Base-by-base conservation (phyloP, 2,113 vertebrate genomes). In the Mellivora capensis region DNA sequence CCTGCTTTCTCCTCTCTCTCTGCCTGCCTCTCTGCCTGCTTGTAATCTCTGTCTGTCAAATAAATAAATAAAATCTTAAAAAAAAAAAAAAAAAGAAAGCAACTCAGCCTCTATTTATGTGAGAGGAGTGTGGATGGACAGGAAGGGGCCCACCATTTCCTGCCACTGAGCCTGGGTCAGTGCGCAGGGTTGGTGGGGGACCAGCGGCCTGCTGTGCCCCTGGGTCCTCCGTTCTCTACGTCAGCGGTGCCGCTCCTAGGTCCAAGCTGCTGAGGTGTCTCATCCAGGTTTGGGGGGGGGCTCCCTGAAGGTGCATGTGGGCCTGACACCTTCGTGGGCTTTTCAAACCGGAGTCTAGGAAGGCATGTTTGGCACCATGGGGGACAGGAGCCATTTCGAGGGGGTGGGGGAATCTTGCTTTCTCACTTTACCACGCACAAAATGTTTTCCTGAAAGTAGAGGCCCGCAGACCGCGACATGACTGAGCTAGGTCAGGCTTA, bases 201-300 rank as follows among this genome's bases (percentile, higher is more conserved):
- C 21, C 13, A 8, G 57, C 12, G 0, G 25, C 21, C 4, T 17
- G 42, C 29, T 23, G 37, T 3, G 37, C 39, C 52, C 12, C 6
- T 1, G 25, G 18, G 37, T 18, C 64, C n/a, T 39, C 42, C 0
- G 0, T 52, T 61, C 59, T 61, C 23, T 61, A 59, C 1, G 0
- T 52, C 27, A 1, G 20, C 31, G 39, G 0, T 31, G 54, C 8
- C 2, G 6, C 34, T 34, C 42, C 57, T 11, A 13, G 0, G 1
- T 64, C 6, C 2, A 81, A 27, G 61, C 39, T 31, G 39, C 1
- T 25, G 49, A 20, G 8, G 39, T 14, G 1, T 62, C 2, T 34
- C 47, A 31, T 42, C 39, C 17, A 34, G 47, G 11, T 52, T 52
- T 39, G 23, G 29, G 62, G n/a, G 27, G 81, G 21, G 13, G 18